Base-by-base conservation (phyloP, 2,113 vertebrate genomes). In the Gymnorhina tibicen region DNA sequence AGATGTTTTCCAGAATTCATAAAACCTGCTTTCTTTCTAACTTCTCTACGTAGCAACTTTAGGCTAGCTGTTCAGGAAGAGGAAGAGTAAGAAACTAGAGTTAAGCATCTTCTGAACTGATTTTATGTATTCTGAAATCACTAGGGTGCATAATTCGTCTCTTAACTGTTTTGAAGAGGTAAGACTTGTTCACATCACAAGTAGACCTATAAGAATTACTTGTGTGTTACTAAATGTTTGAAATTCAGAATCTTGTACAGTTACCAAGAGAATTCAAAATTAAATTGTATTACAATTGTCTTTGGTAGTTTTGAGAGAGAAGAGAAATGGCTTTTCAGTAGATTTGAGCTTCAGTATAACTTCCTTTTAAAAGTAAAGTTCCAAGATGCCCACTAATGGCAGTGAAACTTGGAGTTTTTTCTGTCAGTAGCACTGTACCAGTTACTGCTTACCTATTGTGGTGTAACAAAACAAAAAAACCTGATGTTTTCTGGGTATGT, bases 401-500 rank as follows among this genome's bases (percentile, higher is more conserved):
- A 73, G 23, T n/a, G 63, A 41, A 79, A 67, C 8, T 59, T 63
- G 19, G 14, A 53, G 17, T 41, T 76, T 44, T 70, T 77, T 63
- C 42, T 83, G 39, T 77, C 64, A 72, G 1, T 23, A 52, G 27
- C 52, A 23, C n/a, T 32, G 24, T 82, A 39, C 21, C 41, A 62
- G 4, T 53, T 26, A 60, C 72, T 58, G 22, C 37, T 91, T n/a
- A 18, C 7, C 17, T 69, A 6, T 8, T 68, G 17, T 1, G 7
- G 9, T 58, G 10, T 37, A 58, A 53, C 21, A 46, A 50, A 83
- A 69, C 4, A 30, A 28, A 41, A 69, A 66, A 44, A 4, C 0
- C 3, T 12, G 2, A 23, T 68, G 44, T 75, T 75, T 33, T 55
- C 1, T 14, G 1, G 3, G 1, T 50, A 3, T 11, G 5, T 66